Base-by-base conservation (phyloP, 2,113 vertebrate species). In the Oophaga pumilio region DNA sequence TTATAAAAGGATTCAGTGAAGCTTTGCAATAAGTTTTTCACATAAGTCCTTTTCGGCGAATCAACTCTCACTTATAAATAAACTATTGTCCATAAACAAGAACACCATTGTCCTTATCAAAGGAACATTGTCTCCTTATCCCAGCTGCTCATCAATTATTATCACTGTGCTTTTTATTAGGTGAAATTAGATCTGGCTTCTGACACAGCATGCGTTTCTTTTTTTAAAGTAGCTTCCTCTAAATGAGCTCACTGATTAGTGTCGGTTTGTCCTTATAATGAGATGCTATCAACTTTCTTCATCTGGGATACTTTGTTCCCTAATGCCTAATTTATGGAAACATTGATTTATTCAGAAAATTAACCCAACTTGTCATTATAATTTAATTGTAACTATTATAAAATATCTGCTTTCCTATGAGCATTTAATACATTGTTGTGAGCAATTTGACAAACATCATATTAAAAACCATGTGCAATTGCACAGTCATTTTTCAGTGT, bases 91-190 rank as follows among this genome's bases (percentile, higher is more conserved):
- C 62, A 50, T 28, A 20, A 56, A 76, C 24, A 76, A 49, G 13
- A 62, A 85, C 59, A 22, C 49, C 71, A 49, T 73, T 76, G 71
- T 76, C 28, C 57, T 24, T 85, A 50, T 73, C 22, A 85, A 26
- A 24, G 84, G 60, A 59, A 76, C 84, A 59, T 62, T 85, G 76
- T 85, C 83, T 85, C 57, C 33, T 74, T 62, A 49, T 76, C 84
- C 69, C 10, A 62, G 71, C 71, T 85, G 71, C 71, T 85, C 84
- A 76, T 85, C 53, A 85, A 85, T 85, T 74, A 76, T 85, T 85
- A 62, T 85, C 69, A 62, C 53, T 76, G 53, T n/a, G 56, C 56
- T 85, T 64, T 80, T 85, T 85, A 76, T 73, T 64, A 43, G 43
- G 69, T 43, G 84, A 62, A 76, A 85, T 76, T 17, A 85, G 71